These are phyloP conservation scores for Malthinus flaveolus DNA, from an alignment of 2,888 invertebrate genomes.

Conservation along the genomic window DNA sequence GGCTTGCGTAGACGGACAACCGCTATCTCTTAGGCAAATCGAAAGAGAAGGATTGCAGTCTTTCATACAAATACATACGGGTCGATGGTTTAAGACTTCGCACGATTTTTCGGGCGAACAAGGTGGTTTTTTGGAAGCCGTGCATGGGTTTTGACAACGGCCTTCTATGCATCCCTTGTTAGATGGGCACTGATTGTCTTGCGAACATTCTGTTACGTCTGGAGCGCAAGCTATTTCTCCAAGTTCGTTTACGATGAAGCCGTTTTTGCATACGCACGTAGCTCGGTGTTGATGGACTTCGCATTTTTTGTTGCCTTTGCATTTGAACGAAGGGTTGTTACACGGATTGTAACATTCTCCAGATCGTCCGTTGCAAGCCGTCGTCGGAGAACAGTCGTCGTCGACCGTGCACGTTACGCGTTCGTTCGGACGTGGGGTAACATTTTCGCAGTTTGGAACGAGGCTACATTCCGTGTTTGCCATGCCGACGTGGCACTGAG, in stretches of 20 bases:
- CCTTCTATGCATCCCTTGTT: constrained; percentile 83
- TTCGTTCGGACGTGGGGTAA: constrained; percentile 61
- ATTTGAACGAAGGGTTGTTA: constrained; percentile 66
- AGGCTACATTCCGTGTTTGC: constrained; percentile 78
- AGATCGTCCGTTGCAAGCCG: constrained; percentile 71
- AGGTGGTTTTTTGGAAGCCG: constrained; percentile 63
- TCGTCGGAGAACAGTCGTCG: constrained; percentile 72
- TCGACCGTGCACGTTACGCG: constrained; percentile 66
- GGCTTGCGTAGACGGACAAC: constrained; percentile 82
- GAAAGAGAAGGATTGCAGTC: constrained; percentile 85
- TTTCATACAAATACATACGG: constrained; percentile 84
- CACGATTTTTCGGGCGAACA: constrained; percentile 85
- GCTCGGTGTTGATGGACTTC: constrained; percentile 84
- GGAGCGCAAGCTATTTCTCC: constrained; percentile 88
- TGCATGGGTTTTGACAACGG: constrained; percentile 86
- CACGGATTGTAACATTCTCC: constrained; percentile 84
- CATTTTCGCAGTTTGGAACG: constrained; percentile 75
- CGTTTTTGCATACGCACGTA: constrained; percentile 86
- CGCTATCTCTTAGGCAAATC: constrained; percentile 87
- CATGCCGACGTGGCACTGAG: constrained; percentile 83
- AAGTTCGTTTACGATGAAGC: constrained; percentile 84
- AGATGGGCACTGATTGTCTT: constrained; percentile 82
- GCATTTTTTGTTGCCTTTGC: constrained; percentile 83
- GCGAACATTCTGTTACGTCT: constrained; percentile 74
- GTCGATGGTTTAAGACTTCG: constrained; percentile 84